Conservation (phyloP, 2,797 vertebrate species). For the Clamator glandarius region DNA sequence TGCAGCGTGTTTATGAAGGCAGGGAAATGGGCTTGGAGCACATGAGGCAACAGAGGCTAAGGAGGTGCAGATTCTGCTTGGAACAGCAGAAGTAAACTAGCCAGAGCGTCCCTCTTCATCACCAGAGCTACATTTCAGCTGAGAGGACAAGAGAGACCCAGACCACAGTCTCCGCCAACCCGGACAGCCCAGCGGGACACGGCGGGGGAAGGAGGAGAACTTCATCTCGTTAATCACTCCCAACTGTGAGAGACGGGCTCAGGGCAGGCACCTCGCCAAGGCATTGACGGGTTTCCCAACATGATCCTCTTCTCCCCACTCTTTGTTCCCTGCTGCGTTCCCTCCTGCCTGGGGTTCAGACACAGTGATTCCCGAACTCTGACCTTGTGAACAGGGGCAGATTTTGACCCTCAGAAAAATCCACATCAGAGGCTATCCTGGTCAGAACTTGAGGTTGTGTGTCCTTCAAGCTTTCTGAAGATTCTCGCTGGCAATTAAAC, state of each 20-base stretch:
- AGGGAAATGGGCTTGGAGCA: not conserved
- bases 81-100: not conserved
- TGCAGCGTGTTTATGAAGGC: fast-evolving
- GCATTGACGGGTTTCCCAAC: not conserved
- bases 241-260: not conserved
- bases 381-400: not conserved
- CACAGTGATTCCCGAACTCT: fast-evolving
- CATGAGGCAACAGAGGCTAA: not conserved
- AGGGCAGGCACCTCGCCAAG: not conserved
- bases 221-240: not conserved
- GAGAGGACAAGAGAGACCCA: not conserved
- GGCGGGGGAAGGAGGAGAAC: not conserved
- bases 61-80: not conserved
- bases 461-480: not conserved
- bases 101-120: not conserved
- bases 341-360: not conserved
- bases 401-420: not conserved
- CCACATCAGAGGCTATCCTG: not conserved
- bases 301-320: not conserved
- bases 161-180: not conserved
- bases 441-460: not conserved
- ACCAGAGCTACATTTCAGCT: not conserved
- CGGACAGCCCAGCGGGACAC: not conserved
- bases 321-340: not conserved
- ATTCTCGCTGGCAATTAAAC: not conserved